Percentiles rank a stretch among this genome's conserved stretches.
Evolutionary conservation across 2,113 vertebrate genomes (phyloP).

Genomic region (Sebastes fasciatus): DNA sequence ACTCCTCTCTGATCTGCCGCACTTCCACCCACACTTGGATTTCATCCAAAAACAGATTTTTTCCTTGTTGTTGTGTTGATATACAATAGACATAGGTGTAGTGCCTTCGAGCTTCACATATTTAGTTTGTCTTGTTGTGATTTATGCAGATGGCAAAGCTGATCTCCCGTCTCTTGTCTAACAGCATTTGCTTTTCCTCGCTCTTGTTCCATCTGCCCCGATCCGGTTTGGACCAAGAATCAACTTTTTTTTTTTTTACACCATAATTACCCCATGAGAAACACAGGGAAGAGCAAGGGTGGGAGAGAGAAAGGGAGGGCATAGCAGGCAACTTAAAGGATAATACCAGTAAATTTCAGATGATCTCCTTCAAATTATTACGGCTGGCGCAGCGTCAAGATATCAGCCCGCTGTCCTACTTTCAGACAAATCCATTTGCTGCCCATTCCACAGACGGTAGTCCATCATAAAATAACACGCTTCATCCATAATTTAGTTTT

Average conservation of each 20-base stretch:
- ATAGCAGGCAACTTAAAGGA: not conserved
- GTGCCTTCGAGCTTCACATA: not conserved
- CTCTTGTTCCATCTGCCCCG: slow-evolving; percentile 26
- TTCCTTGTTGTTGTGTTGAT: slow-evolving; percentile 32
- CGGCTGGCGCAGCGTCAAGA: not conserved
- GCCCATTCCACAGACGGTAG: not conserved
- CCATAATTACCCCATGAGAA: slow-evolving; percentile 72
- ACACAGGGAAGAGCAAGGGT: slow-evolving; percentile 2
- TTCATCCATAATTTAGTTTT: not conserved
- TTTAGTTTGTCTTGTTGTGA: slow-evolving; percentile 36
- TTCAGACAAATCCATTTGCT: not conserved
- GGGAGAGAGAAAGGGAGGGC: slow-evolving; percentile 2
- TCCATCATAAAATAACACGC: not conserved
- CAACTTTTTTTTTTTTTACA: slow-evolving; percentile 6
- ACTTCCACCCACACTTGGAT: slow-evolving; percentile 6
- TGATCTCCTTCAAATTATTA: not conserved
- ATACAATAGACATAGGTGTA: slow-evolving; percentile 14
- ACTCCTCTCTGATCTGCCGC: slow-evolving; percentile 7
- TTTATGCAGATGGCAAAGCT: slow-evolving; percentile 6
- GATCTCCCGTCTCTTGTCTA: slow-evolving; percentile 6
- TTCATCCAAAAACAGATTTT: slow-evolving; percentile 13
- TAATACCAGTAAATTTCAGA: slow-evolving; percentile 3
- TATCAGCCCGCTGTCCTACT: not conserved
- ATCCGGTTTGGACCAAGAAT: slow-evolving; percentile 65
- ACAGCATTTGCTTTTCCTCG: slow-evolving; percentile 24